A percentile compares a stretch with the other conserved stretches of the same genome.
phyloP scores from a whole-genome alignment of 2,888 invertebrate species.

The Caenorhabditis uteleia region DNA sequence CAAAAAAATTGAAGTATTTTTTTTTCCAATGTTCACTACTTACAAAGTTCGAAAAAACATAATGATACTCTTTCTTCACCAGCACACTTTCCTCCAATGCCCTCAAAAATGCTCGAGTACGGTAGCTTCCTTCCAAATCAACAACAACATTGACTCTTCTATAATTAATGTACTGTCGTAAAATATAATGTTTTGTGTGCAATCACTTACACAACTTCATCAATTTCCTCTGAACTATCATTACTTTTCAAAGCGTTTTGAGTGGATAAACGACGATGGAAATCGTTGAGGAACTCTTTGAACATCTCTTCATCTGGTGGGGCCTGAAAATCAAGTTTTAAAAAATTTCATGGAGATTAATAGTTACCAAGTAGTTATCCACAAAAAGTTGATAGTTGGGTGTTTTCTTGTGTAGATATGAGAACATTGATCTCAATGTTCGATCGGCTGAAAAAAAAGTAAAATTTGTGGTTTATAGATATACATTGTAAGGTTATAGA shows the following conservation, averaged over 20 bases:
- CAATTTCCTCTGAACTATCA: conserved; percentile 39
- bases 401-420: conserved; percentile 38
- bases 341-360: no score
- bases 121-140: conserved; percentile 51
- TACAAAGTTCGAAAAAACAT: conserved; percentile 58
- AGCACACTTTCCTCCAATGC: conserved; percentile 55
- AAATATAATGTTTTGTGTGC: no score
- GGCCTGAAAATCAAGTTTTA: conserved; percentile 20
- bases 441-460: conserved; percentile 40
- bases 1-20: conserved; percentile 1
- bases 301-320: conserved; percentile 54
- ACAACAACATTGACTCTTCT: conserved; percentile 54
- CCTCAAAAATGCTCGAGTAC: conserved; percentile 44
- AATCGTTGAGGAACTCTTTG: conserved; percentile 49
- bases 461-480: background rate
- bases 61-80: conserved; percentile 55
- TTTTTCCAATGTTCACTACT: conserved; percentile 2
- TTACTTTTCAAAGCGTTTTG: conserved; percentile 28
- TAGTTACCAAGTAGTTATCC: conserved; percentile 48
- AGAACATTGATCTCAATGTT: conserved; percentile 47
- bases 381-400: conserved; percentile 49
- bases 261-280: conserved; percentile 42
- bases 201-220: conserved; percentile 19
- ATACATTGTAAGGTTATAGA: background rate
- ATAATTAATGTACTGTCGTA: conserved; percentile 6